These are phyloP conservation scores for Centropus bengalensis DNA, from an alignment of 2,113 vertebrate species.

Conservation along the genomic window DNA sequence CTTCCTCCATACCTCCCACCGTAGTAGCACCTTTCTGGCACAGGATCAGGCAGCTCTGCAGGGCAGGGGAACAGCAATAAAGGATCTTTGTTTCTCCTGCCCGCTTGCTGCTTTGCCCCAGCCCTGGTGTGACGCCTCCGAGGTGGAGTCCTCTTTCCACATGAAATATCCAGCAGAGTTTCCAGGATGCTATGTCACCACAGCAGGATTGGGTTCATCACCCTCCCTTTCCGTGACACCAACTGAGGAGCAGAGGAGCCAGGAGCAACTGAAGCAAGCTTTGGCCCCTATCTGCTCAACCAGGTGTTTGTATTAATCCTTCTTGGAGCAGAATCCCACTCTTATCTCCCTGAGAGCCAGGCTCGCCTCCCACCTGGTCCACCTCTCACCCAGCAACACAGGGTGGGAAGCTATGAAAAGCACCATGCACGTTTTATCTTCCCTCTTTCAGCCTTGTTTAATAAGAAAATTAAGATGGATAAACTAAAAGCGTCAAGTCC, in stretches of 20 bases:
- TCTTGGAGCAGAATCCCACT: neutral
- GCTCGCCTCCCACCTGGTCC: neutral
- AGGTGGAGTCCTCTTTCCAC: neutral
- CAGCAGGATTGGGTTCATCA: accelerated
- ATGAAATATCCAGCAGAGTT: neutral
- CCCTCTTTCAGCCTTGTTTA: neutral
- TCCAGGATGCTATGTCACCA: neutral
- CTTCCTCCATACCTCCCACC: neutral
- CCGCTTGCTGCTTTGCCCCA: neutral
- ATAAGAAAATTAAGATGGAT: neutral
- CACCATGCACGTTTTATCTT: accelerated
- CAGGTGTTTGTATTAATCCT: neutral
- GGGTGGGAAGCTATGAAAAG: neutral
- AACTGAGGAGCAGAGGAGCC: neutral
- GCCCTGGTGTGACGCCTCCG: neutral
- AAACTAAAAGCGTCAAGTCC: neutral
- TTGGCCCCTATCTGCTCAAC: accelerated
- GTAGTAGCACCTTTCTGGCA: accelerated
- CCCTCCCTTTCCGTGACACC: neutral
- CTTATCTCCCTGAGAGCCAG: neutral
- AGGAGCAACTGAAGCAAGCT: neutral
- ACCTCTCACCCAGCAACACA: accelerated
- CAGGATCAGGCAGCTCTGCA: neutral
- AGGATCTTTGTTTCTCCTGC: conserved; percentile 24
- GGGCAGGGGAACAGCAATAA: neutral